Conservation (phyloP, 2,888 invertebrate species). For the Augochlorella aurata region DNA sequence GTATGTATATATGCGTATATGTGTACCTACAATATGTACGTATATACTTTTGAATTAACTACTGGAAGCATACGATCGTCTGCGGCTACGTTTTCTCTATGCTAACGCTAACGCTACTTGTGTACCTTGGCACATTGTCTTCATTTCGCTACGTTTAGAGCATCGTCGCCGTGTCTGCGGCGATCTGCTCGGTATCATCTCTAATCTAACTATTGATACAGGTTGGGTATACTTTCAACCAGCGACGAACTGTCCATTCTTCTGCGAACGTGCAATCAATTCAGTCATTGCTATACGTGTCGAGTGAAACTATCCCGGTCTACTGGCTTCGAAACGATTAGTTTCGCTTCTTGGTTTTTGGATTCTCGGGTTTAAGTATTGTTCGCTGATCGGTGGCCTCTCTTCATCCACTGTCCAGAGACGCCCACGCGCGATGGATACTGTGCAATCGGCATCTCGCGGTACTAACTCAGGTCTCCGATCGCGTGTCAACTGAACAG, state of each 20-base stretch:
- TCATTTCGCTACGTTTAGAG: conserved; percentile 17
- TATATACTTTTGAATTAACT: conserved; percentile 20
- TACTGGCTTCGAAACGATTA: not conserved
- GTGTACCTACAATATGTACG: not conserved
- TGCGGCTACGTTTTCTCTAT: conserved; percentile 36
- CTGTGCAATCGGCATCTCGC: conserved; percentile 2
- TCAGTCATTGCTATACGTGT: conserved; percentile 5
- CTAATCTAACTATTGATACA: conserved; percentile 14
- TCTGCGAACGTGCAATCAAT: not conserved
- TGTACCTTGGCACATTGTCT: conserved; percentile 57
- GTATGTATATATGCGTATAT: not conserved
- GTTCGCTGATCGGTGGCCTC: not conserved
- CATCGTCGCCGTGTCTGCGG: conserved; percentile 31
- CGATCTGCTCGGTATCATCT: not conserved
- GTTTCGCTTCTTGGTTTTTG: too few relatives aligned
- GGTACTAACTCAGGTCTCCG: conserved; percentile 1
- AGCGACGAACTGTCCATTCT: not conserved
- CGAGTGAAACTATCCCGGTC: not conserved
- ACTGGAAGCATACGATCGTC: conserved; percentile 50
- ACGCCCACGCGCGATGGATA: conserved; percentile 44
- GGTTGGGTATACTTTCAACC: conserved; percentile 22
- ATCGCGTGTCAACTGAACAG: conserved; percentile 18
- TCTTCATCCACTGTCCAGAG: conserved; percentile 54
- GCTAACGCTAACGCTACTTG: conserved; percentile 37
- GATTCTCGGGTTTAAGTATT: not conserved